These are phyloP conservation scores for Nomada ruficornis DNA, from an alignment of 2,888 invertebrate species.

Conservation along the genomic window DNA sequence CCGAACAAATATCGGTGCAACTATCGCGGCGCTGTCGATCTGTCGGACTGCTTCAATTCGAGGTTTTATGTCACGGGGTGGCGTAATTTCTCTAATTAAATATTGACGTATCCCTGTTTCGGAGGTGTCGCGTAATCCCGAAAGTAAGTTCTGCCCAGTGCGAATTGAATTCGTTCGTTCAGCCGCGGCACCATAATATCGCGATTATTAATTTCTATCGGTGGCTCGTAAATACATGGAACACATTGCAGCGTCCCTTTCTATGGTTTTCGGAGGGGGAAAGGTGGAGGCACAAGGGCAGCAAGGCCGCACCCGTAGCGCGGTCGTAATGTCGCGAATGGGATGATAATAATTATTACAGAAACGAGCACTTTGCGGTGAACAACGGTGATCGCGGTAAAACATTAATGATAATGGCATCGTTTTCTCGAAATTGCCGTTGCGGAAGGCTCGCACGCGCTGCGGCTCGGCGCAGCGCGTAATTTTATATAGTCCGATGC, in stretches of 20 bases:
- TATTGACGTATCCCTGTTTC: no score
- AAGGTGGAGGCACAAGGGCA: slow-evolving; percentile 10
- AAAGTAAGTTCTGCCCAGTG: neutral
- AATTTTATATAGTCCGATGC: slow-evolving; percentile 64
- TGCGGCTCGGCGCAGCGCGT: slow-evolving; percentile 31
- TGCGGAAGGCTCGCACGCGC: neutral
- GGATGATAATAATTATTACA: slow-evolving; percentile 71
- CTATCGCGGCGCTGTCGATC: neutral
- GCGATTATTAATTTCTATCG: slow-evolving; percentile 44
- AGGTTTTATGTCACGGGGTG: neutral
- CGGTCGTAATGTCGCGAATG: slow-evolving; percentile 57
- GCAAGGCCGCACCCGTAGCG: slow-evolving; percentile 1
- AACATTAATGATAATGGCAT: slow-evolving; percentile 72
- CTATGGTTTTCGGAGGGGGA: slow-evolving; percentile 9
- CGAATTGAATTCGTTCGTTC: slow-evolving; percentile 23
- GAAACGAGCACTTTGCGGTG: slow-evolving; percentile 68
- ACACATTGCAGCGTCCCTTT: slow-evolving; percentile 13
- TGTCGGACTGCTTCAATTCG: neutral
- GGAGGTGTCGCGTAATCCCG: neutral
- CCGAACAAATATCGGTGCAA: neutral
- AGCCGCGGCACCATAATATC: neutral
- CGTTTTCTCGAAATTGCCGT: slow-evolving; percentile 68
- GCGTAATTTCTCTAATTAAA: no score
- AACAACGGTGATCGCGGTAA: slow-evolving; percentile 65
- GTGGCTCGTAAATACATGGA: slow-evolving; percentile 30